These are phyloP conservation scores for Nerophis ophidion DNA, from an alignment of 2,113 vertebrate genomes.

Conservation along the genomic window DNA sequence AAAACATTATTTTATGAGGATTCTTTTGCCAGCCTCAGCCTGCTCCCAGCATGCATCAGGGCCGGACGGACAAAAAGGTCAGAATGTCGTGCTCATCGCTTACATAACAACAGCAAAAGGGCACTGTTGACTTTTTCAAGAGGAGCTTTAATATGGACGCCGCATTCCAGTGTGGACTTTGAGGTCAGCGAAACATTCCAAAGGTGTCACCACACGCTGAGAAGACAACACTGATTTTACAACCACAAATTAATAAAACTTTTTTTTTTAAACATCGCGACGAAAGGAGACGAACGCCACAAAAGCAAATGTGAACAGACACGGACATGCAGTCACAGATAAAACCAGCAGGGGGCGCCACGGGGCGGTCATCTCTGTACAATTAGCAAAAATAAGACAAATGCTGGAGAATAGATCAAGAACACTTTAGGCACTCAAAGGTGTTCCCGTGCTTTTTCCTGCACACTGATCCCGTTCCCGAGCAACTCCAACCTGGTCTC, in stretches of 20 bases:
- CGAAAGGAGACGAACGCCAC: conserved; percentile 35
- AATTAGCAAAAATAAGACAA: conserved; percentile 40
- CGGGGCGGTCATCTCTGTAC: conserved; percentile 23
- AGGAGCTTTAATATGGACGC: conserved; percentile 52
- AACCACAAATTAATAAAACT: too few species aligned
- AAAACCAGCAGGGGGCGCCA: background rate
- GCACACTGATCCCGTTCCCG: conserved; percentile 34
- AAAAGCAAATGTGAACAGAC: conserved; percentile 20
- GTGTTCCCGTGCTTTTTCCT: conserved; percentile 61
- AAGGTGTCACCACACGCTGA: conserved; percentile 38
- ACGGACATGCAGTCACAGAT: conserved; percentile 32
- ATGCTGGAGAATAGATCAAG: conserved; percentile 28
- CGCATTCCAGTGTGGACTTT: conserved; percentile 38
- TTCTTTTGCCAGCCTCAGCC: background rate
- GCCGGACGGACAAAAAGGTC: background rate
- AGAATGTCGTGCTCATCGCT: background rate
- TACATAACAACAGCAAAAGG: conserved; percentile 26
- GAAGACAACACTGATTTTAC: conserved; percentile 34
- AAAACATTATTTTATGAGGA: too few species aligned
- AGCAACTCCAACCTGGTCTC: too few species aligned
- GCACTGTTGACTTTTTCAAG: conserved; percentile 38
- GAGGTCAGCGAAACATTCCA: conserved; percentile 45
- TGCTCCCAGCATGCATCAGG: background rate
- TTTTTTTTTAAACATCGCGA: background rate
- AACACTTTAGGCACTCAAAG: conserved; percentile 76